Evolutionary conservation across 64 coral and sea anemone genomes (phyloP).

Genomic region (Montipora foliosa): DNA sequence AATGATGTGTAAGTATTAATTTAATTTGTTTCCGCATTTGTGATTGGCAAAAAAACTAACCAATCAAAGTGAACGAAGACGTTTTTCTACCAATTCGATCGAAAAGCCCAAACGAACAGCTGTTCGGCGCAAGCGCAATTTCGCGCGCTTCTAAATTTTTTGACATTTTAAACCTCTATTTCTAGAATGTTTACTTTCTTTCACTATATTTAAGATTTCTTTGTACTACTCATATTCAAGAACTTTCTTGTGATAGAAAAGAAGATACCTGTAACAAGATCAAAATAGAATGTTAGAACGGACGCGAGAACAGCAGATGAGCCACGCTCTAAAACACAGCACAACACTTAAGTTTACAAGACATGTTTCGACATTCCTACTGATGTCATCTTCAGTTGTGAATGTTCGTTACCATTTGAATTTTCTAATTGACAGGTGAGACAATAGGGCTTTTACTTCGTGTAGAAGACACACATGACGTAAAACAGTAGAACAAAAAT

Average conservation of each 20-base stretch:
- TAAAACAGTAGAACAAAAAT: too few species aligned
- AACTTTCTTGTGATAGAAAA: constrained; percentile 90
- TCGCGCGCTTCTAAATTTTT: neutral
- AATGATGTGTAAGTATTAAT: neutral
- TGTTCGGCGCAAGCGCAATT: neutral
- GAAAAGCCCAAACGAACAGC: neutral
- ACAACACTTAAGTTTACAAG: too few species aligned
- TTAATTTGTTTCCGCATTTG: neutral
- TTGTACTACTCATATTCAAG: constrained; percentile 77
- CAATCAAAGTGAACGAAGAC: neutral
- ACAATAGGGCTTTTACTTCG: too few species aligned
- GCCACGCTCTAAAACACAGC: too few species aligned
- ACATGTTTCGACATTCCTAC: too few species aligned
- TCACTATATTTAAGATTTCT: neutral
- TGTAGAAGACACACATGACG: too few species aligned
- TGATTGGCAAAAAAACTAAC: too few species aligned
- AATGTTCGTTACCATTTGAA: too few species aligned
- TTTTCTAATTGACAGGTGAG: too few species aligned
- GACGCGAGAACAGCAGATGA: too few species aligned
- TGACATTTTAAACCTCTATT: neutral
- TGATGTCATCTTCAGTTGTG: too few species aligned
- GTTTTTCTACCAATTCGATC: neutral
- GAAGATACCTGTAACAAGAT: constrained; percentile 79
- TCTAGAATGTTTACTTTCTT: neutral
- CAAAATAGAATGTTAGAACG: neutral